Conservation (phyloP, 2,888 invertebrate genomes). For the Caenorhabditis macrosperma region DNA sequence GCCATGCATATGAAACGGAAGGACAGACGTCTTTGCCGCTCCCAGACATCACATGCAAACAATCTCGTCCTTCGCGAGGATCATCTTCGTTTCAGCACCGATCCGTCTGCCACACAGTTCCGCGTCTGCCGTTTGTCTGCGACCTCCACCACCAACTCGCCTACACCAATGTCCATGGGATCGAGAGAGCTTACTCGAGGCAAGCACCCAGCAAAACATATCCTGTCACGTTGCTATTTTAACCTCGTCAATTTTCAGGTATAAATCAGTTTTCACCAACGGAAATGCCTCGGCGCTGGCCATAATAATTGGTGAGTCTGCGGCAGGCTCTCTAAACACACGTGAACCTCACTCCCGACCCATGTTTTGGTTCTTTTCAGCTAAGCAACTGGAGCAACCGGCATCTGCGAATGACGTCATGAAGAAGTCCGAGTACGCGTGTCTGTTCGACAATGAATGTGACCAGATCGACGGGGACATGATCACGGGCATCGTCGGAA, state of each 20-base stretch:
- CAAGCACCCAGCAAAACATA: not conserved
- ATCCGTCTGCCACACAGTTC: constrained; percentile 54
- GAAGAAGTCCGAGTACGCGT: constrained; percentile 62
- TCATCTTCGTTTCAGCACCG: constrained; percentile 33
- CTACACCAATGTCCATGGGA: constrained; percentile 63
- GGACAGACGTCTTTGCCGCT: not conserved
- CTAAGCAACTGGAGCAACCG: constrained; percentile 66
- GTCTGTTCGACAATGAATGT: constrained; percentile 71
- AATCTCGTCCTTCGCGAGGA: not conserved
- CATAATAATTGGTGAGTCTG: constrained; percentile 61
- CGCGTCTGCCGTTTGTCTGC: constrained; percentile 72
- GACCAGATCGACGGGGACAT: constrained; percentile 70
- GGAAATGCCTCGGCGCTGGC: constrained; percentile 62
- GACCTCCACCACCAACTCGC: constrained; percentile 74
- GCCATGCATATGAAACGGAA: constrained; percentile 20
- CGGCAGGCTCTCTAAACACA: constrained; percentile 2
- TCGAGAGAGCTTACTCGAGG: constrained; percentile 67
- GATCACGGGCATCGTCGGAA: constrained; percentile 73
- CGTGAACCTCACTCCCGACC: not conserved
- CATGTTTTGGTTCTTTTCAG: constrained; percentile 48
- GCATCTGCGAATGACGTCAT: constrained; percentile 58
- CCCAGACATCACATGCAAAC: not conserved
- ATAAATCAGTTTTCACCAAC: constrained; percentile 60
- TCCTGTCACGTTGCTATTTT: not conserved
- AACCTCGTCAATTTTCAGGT: constrained; percentile 39